phyloP scores from a whole-genome alignment of 2,888 invertebrate species.

The Crematogaster levior region DNA sequence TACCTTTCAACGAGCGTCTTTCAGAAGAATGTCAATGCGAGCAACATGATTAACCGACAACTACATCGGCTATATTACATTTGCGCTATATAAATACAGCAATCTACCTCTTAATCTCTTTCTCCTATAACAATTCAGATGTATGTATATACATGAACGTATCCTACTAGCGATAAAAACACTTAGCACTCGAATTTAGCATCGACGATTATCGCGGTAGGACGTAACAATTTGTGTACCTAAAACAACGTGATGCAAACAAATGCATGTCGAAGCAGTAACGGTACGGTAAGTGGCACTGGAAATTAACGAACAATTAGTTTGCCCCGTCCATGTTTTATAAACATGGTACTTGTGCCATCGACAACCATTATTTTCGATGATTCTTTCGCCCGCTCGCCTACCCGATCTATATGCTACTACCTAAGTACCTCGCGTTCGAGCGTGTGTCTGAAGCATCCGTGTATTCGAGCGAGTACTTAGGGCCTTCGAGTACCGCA shows the following conservation, averaged over 20 bases:
- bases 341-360: slow-evolving; percentile 77
- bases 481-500: slow-evolving; percentile 73
- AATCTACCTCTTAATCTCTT: slow-evolving; percentile 5
- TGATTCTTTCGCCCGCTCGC: slow-evolving; percentile 74
- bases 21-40: not conserved
- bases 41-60: not conserved
- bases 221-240: slow-evolving; percentile 2
- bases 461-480: slow-evolving; percentile 72
- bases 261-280: slow-evolving; percentile 19
- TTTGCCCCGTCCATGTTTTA: slow-evolving; percentile 80
- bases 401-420: slow-evolving; percentile 37
- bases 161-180: slow-evolving; percentile 10
- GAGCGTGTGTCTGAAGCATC: slow-evolving; percentile 71
- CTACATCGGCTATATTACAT: not conserved
- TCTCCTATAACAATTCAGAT: not conserved
- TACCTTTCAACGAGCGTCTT: not conserved
- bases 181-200: slow-evolving; percentile 26
- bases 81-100: not conserved
- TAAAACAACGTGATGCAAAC: slow-evolving; percentile 4
- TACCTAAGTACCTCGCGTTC: slow-evolving; percentile 64
- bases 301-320: slow-evolving; percentile 85
- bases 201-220: not conserved
- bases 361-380: slow-evolving; percentile 80
- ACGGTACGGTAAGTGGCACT: slow-evolving; percentile 72
- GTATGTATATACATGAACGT: not conserved